Conservation (phyloP, 1,140 invertebrate species). For the Cherax destructor region DNA sequence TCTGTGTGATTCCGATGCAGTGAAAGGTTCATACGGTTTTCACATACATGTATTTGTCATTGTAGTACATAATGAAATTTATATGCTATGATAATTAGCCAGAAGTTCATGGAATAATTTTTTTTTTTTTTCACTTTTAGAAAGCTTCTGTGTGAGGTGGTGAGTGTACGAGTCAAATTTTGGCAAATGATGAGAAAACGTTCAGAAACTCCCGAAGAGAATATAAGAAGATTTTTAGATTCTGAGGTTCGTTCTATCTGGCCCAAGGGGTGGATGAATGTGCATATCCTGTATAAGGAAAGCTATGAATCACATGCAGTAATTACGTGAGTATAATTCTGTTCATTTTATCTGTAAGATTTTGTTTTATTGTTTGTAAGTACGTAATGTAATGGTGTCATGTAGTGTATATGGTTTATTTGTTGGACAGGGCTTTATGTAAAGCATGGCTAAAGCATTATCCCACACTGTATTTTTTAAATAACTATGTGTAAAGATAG, state of each 20-base stretch:
- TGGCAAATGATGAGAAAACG: constrained; percentile 77
- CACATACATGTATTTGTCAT: too few species aligned
- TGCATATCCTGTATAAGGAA: constrained; percentile 72
- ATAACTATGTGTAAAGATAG: too few species aligned
- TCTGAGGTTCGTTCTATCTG: constrained; percentile 79
- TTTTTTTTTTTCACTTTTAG: constrained; percentile 72
- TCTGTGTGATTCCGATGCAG: too few species aligned
- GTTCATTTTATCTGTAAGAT: not conserved
- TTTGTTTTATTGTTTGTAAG: too few species aligned
- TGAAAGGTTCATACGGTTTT: too few species aligned
- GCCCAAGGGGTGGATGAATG: constrained; percentile 80
- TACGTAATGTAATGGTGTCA: too few species aligned
- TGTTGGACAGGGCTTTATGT: too few species aligned
- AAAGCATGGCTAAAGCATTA: too few species aligned
- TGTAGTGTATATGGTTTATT: too few species aligned
- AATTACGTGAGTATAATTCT: constrained; percentile 65
- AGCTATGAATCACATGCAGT: constrained; percentile 52
- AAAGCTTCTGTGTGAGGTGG: constrained; percentile 77
- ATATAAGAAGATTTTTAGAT: constrained; percentile 78
- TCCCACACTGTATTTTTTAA: too few species aligned
- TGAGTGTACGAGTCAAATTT: constrained; percentile 77
- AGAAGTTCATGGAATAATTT: not conserved
- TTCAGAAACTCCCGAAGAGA: constrained; percentile 78
- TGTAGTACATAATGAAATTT: not conserved
- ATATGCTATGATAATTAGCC: not conserved